Base-by-base conservation (phyloP, 2,113 vertebrate species). In the Ahaetulla prasina region DNA sequence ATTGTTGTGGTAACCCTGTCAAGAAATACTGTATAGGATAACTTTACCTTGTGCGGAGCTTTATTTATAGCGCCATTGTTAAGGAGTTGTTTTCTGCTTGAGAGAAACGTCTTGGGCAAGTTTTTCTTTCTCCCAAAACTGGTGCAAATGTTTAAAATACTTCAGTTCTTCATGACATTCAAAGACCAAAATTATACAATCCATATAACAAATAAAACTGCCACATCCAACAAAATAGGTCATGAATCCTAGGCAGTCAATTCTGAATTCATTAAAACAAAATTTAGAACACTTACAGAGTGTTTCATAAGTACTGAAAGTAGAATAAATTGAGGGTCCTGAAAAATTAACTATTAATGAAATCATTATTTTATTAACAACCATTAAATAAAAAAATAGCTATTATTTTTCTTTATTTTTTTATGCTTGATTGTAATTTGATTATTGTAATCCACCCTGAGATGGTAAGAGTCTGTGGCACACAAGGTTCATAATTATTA, bases 1-100 rank as follows among this genome's bases (percentile, higher is more conserved):
- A 93, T 93, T 94, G 92, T 95, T 95, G 93, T 95, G 93, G 95
- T 92, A 95, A 96, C 95, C 93, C 94, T 92, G 63, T 90, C 93
- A 54, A 91, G 47, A 88, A 95, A 96, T 20, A 16, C 16, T 39
- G 50, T 93, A 95, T 95, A 91, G 93, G 90, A 94, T 90, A 95
- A 92, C 92, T 89, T 95, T 30, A 23, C 52, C 25, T 52, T 90
- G 92, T 80, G 89, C 87, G 88, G 92, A 89, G 84, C 90, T 96
- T 95, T 94, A 88, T 94, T 96, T 57, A 49, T 91, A 60, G 25
- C 86, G 86, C 39, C 95, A 90, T 92, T 95, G 90, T 93, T 94
- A 93, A 96, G 93, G 45, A 88, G 54, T 53, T 80, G 50, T 80
- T 90, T 94, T 90, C 52, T 57, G 47, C 95, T 95, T 95, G 30